Conservation (phyloP, 1,140 invertebrate species). For the Melipona quadrifasciata region DNA sequence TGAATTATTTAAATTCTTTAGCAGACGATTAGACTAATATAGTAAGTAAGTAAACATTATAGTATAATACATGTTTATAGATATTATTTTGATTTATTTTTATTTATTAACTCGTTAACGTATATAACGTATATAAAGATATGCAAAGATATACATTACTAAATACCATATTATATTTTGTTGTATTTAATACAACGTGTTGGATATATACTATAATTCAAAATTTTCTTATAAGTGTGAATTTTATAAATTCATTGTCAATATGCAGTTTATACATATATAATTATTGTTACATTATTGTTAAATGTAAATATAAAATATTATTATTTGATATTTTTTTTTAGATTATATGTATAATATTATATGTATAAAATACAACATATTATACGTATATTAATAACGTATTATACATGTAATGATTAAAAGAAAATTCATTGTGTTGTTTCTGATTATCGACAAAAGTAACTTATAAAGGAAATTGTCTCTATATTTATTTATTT, state of each 20-base stretch:
- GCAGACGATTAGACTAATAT: background rate
- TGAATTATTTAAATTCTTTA: background rate
- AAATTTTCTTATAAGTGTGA: background rate
- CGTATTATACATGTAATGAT: background rate
- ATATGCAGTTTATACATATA: background rate
- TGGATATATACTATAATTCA: background rate
- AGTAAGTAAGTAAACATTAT: background rate
- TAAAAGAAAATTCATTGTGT: too few species aligned
- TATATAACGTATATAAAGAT: background rate
- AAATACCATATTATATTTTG: background rate
- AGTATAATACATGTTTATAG: background rate
- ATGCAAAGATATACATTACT: background rate
- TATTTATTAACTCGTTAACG: background rate
- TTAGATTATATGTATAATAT: background rate
- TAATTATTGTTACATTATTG: background rate
- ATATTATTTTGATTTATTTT: too few species aligned
- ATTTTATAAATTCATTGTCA: background rate
- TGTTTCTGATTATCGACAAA: too few species aligned
- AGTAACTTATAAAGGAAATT: too few species aligned
- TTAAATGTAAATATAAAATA: background rate
- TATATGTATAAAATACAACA: too few species aligned
- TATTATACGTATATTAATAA: too few species aligned
- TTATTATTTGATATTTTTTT: background rate
- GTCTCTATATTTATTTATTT: too few species aligned
- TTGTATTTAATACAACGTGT: background rate